Evolutionary conservation across 2,797 vertebrate species (phyloP), one percentile per base, ranked within the genome.

Genomic region (Heliangelus exortis): DNA sequence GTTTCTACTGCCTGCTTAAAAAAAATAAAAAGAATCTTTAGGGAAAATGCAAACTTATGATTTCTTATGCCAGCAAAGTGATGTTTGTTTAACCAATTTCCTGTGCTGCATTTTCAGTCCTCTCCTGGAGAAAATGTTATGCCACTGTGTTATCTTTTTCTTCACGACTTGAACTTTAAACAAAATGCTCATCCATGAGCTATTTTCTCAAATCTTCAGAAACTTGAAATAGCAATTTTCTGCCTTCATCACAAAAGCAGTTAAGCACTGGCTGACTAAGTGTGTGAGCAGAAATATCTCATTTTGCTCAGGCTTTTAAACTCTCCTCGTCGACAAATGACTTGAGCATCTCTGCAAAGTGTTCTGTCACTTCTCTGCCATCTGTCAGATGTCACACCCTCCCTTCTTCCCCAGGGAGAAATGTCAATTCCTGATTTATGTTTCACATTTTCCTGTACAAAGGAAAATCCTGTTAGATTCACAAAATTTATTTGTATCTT

Each of bases 1-100:
- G 16, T 63, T 90, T 45, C 36, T 58, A 19, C 23, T 9, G 20
- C 51, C 51, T 89, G 33, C 36, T 77, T 73, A 77, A 74, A 91
- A 89, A 88, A 59, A 47, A n/a, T n/a, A n/a, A 67, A 87, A 78
- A 68, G 11, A 71, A 8, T 18, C 20, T 61, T 65, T 17, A 61
- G 17, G 33, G 55, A 79, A 85, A 89, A 67, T 36, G 33, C n/a
- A 81, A 89, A 68, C 36, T 29, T 63, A 0, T 71, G 23, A 63
- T 81, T 93, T 87, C 43, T 67, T 78, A 9, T 89, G 79, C 80
- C 58, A 84, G 58, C 45, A 51, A 88, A 90, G 33, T 86, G 93
- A 12, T 92, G 85, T 92, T 96, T 96, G 83, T 94, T 96, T 93
- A 94, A 91, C 81, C 77, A 83, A 43, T 93, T 90, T 87, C 66